A percentile compares a stretch with the other conserved stretches of the same genome.
Evolutionary conservation across 2,797 vertebrate genomes (phyloP).

Genomic region (Falco naumanni): DNA sequence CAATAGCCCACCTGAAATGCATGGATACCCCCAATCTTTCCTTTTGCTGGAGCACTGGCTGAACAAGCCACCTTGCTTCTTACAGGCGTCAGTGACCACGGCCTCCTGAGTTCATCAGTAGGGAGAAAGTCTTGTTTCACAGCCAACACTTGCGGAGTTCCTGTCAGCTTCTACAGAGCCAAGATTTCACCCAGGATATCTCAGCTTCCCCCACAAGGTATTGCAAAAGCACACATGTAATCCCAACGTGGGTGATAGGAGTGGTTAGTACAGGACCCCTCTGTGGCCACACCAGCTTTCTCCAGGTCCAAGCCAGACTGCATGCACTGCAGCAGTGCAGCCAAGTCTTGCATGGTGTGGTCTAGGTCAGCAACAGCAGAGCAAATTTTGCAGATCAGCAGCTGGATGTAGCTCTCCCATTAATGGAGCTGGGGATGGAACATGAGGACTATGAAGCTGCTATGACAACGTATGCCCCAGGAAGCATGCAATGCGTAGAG

Average conservation of each 20-base stretch:
- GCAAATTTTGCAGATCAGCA: background rate
- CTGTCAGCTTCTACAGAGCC: background rate
- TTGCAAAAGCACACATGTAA: background rate
- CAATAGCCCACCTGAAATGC: constrained; percentile 22
- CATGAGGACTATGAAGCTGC: background rate
- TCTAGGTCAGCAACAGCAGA: background rate
- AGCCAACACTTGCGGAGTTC: background rate
- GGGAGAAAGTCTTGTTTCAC: background rate
- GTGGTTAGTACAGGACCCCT: background rate
- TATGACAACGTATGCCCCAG: background rate
- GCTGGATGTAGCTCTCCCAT: background rate
- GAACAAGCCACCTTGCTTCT: background rate
- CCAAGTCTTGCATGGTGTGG: accelerated
- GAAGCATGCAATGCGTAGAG: background rate
- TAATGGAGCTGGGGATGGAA: background rate
- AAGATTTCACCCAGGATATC: background rate
- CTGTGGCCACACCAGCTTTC: background rate
- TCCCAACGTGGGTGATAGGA: background rate
- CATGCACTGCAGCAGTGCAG: background rate
- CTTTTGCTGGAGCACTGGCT: background rate
- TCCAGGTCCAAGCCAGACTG: background rate
- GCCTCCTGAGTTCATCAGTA: background rate
- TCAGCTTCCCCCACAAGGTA: background rate
- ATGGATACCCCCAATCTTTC: background rate
- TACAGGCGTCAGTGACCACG: background rate